Evolutionary conservation across 2,113 vertebrate genomes (phyloP).

Genomic region (Burhinus oedicnemus): DNA sequence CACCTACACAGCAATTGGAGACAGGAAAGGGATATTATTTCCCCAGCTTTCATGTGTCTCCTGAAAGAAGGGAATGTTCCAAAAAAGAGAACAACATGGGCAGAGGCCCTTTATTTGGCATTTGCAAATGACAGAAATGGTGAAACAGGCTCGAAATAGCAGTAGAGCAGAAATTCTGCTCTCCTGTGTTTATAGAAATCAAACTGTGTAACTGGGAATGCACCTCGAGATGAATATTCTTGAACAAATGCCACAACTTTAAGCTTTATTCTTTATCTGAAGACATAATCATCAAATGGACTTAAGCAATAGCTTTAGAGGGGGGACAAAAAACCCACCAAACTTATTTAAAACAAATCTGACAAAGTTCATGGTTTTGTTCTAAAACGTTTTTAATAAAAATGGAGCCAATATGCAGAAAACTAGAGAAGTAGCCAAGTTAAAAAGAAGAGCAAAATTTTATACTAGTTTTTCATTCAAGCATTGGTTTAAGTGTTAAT

Average conservation of each 20-base stretch:
- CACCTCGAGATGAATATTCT: not conserved
- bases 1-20: not conserved
- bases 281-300: not conserved
- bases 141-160: constrained; percentile 23
- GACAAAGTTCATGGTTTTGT: not conserved
- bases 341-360: not conserved
- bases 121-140: constrained; percentile 5
- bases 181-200: not conserved
- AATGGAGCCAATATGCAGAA: not conserved
- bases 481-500: not conserved
- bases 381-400: not conserved
- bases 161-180: not conserved
- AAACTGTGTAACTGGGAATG: not conserved
- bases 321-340: not conserved
- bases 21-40: not conserved
- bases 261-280: not conserved
- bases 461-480: not conserved
- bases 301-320: not conserved
- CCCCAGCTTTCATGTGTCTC: not conserved
- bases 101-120: constrained; percentile 12
- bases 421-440: not conserved
- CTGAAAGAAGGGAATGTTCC: constrained; percentile 29
- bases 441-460: not conserved
- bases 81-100: not conserved
- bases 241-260: not conserved